Evolutionary conservation across 2,797 vertebrate species (phyloP).

Genomic region (Silurus lanzhouensis): DNA sequence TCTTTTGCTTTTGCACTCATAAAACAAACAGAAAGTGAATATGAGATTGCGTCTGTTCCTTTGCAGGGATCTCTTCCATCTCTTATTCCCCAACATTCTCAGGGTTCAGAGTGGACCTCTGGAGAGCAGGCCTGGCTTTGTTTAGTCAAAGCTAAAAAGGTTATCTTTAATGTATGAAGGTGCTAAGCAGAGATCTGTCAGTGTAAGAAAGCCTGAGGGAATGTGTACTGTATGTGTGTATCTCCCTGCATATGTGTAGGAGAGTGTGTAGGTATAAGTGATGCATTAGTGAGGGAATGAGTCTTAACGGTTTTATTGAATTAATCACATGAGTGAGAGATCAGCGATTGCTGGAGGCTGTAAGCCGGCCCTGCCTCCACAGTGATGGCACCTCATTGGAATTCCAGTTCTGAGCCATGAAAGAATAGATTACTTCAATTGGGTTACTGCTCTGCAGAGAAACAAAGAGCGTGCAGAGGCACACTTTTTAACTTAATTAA

Average conservation of each 20-base stretch:
- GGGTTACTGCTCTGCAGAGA: conserved; percentile 64
- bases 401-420: conserved; percentile 67
- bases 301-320: conserved; percentile 73
- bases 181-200: conserved; percentile 71
- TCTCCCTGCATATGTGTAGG: conserved; percentile 6
- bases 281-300: conserved; percentile 47
- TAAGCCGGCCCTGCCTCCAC: conserved; percentile 36
- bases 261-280: conserved; percentile 23
- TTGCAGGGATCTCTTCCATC: conserved; percentile 33
- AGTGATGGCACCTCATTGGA: conserved; percentile 65
- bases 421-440: conserved; percentile 73
- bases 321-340: conserved; percentile 71
- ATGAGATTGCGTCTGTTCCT: conserved; percentile 62
- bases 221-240: conserved; percentile 21
- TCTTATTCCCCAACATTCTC: not conserved
- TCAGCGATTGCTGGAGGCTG: conserved; percentile 65
- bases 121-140: conserved; percentile 55
- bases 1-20: conserved; percentile 46
- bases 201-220: conserved; percentile 51
- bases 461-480: conserved; percentile 51
- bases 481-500: conserved; percentile 77
- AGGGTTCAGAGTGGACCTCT: conserved; percentile 38
- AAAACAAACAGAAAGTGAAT: conserved; percentile 56
- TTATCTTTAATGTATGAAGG: conserved; percentile 69
- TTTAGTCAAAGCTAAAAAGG: conserved; percentile 62